Evolutionary conservation across 1,140 invertebrate species (phyloP), one percentile per base, ranked within the genome.

Genomic region (Pogonomyrmex barbatus): DNA sequence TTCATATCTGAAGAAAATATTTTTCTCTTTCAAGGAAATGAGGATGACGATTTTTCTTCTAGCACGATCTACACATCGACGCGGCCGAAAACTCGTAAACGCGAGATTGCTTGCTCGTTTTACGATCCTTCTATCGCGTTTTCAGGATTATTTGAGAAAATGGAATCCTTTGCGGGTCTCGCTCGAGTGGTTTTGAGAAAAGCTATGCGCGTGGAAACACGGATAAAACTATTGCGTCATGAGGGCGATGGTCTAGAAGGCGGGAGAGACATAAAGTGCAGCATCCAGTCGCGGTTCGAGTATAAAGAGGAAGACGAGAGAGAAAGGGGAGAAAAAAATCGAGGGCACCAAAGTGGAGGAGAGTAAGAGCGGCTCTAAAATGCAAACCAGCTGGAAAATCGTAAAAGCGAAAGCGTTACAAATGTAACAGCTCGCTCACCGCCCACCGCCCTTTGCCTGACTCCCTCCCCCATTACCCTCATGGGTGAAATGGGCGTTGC

Each of bases 71-170:
- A 14, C 54, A 47, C 47, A 71, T 78, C 75, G 70, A 67, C 63
- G 85, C 76, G 47, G 36, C 68, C 47, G 81, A 63, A 68, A 89
- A 86, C 92, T 93, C 93, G 88, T 93, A 93, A 93, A 93, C 71
- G 79, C 87, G 88, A 93, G 90, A 93, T 93, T 92, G 90, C 91
- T 77, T 91, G 81, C 79, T 58, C 67, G 82, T 87, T 93, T 93
- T 93, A 93, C 88, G 92, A 93, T 90, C 88, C 88, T 91, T 92
- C 89, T 88, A 91, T 92, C 88, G 88, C 86, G 68, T 92, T 92
- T 93, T 92, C 91, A 84, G 89, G 86, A 93, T 91, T 93, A 93
- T 93, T 93, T 93, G 91, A 91, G 92, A 93, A 93, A 93, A 93
- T 93, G 92, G 78, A 93, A 93, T 91, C 88, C 92, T 89, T 92